phyloP scores from a whole-genome alignment of 2,113 vertebrate genomes.

The Labrus mixtus region DNA sequence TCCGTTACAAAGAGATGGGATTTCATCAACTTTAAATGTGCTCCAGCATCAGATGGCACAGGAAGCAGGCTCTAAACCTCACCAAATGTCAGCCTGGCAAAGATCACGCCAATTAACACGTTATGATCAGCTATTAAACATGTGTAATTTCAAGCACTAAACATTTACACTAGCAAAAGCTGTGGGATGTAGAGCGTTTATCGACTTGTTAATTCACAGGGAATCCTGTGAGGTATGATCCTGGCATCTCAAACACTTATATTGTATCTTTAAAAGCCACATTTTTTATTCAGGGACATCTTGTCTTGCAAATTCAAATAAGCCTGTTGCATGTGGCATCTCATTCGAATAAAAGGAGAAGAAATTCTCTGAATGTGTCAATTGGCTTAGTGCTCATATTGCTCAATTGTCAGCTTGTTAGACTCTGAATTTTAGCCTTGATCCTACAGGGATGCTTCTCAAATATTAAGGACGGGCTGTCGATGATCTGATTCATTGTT shows the following conservation, averaged over 20 bases:
- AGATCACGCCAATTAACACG: slow-evolving; percentile 9
- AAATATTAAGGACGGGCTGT: slow-evolving; percentile 37
- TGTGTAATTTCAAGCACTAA: slow-evolving; percentile 9
- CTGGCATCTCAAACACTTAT: slow-evolving; percentile 32
- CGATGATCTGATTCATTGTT: slow-evolving; percentile 67
- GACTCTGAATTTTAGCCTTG: slow-evolving; percentile 18
- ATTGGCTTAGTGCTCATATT: slow-evolving; percentile 19
- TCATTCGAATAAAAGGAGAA: slow-evolving; percentile 21
- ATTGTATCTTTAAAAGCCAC: slow-evolving; percentile 29
- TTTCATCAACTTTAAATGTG: slow-evolving; percentile 42
- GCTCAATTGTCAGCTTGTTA: slow-evolving; percentile 48
- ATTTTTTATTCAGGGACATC: slow-evolving; percentile 62
- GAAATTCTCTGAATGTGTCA: slow-evolving; percentile 47
- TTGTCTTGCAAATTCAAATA: slow-evolving; percentile 19
- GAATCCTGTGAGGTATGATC: slow-evolving; percentile 16
- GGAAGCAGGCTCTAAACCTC: slow-evolving; percentile 17
- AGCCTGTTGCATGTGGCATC: slow-evolving; percentile 20
- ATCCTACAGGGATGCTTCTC: slow-evolving; percentile 29
- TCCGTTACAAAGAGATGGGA: slow-evolving; percentile 32
- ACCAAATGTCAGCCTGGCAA: slow-evolving; percentile 47
- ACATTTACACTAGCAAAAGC: background rate
- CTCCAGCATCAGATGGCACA: slow-evolving; percentile 14
- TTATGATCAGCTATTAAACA: slow-evolving; percentile 15
- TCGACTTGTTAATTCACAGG: slow-evolving; percentile 11
- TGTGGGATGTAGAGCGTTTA: slow-evolving; percentile 14